Base-by-base conservation (phyloP, 2,797 vertebrate genomes). In the Poeciliopsis infans region DNA sequence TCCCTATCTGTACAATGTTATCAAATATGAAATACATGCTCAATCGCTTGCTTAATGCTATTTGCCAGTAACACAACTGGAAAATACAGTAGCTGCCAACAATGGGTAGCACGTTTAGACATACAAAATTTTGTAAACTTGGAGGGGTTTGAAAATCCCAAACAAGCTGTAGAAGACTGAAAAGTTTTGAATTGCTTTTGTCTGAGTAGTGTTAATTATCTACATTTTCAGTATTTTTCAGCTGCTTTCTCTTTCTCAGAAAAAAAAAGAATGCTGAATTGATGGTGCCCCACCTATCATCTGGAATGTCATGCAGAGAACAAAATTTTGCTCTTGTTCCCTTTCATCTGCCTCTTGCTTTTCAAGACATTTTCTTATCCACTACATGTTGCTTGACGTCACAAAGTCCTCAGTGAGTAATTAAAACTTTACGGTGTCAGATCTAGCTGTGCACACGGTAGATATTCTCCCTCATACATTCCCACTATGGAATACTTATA, bases 361-460 rank as follows among this genome's bases (percentile, higher is more conserved):
- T 43, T 45, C 68, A 41, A 68, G 10, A n/a, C 25, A 16, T 70
- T 45, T 45, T 43, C n/a, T 70, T 45, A n/a, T 28, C 25, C 25
- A 16, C 41, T n/a, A 45, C 25, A 28, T 28, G 25, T 70, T 45
- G 25, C 68, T 70, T 69, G 25, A 69, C 41, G 13, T 45, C 39
- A 70, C 25, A 28, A 70, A 70, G 45, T 45, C 68, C 68, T 45
- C 23, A 45, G 25, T 70, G 68, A 70, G 68, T 70, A 46, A 70
- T 70, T 70, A 70, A 70, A 70, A 45, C 41, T 70, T 45, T 28
- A 70, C 25, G 41, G 41, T 70, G 68, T 70, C 41, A 45, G 25
- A 70, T n/a, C 41, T 28, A 28, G 25, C 25, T 46, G 68, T 70
- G 68, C 41, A 70, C 25, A 43, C 28, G 41, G 25, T 28, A 70